Conservation (phyloP, 2,113 vertebrate species). For the Hippocampus mohnikei region DNA sequence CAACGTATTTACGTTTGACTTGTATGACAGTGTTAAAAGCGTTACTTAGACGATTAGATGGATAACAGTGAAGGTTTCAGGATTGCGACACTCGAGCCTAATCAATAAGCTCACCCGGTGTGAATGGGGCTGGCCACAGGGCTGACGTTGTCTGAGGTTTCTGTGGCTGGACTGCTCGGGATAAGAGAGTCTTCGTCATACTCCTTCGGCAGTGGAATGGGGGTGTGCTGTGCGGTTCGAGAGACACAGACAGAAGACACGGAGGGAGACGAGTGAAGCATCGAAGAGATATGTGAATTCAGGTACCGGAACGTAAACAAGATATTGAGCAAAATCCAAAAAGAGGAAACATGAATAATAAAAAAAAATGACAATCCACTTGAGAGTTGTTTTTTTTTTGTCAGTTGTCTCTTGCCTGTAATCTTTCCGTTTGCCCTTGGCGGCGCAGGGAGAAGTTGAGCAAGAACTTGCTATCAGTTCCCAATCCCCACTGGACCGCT, state of each 20-base stretch:
- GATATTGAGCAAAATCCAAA: not conserved
- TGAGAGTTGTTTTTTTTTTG: too few species aligned
- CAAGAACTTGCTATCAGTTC: too few species aligned
- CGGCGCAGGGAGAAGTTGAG: not conserved
- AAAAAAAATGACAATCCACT: not conserved
- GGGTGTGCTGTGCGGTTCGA: constrained; percentile 68
- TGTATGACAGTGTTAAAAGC: too few species aligned
- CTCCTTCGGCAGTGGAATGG: constrained; percentile 81
- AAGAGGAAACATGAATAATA: not conserved
- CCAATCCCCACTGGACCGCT: too few species aligned
- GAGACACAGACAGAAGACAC: not conserved
- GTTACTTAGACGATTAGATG: too few species aligned
- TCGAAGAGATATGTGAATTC: too few species aligned
- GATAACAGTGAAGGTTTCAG: not conserved
- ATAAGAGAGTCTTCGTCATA: constrained; percentile 95
- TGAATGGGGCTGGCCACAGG: constrained; percentile 96
- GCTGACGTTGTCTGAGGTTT: constrained; percentile 97
- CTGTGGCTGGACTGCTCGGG: constrained; percentile 94
- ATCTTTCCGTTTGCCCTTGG: too few species aligned
- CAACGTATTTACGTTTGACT: too few species aligned
- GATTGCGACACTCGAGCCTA: not conserved
- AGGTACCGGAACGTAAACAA: too few species aligned
- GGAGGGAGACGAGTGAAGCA: too few species aligned
- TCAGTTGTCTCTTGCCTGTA: too few species aligned
- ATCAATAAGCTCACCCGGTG: constrained; percentile 81